Evolutionary conservation across 2,113 vertebrate species (phyloP), one percentile per base, ranked within the genome.

Genomic region (Tachycineta bicolor): DNA sequence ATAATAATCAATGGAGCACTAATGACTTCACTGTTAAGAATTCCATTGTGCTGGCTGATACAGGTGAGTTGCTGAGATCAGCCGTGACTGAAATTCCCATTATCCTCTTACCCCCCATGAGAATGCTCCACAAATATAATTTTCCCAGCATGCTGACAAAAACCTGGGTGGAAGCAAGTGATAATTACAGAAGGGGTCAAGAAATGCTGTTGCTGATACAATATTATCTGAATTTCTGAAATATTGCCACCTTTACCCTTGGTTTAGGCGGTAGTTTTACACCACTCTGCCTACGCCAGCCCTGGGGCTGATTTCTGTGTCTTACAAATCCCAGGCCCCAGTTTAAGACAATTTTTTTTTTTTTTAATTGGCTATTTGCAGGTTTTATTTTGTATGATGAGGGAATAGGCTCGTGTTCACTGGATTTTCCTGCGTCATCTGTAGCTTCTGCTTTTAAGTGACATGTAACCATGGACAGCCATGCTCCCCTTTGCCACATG

Each of bases 281-380:
- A 44, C 9, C 9, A 2, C 26, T 39, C 1, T 19, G 26, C 6
- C 41, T 11, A 4, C 0, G 0, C 25, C 49, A 53, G 26, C 25
- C 39, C 26, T 19, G 17, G 58, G 62, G 31, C 63, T 46, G 46
- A 41, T 53, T 68, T 24, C 46, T 33, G 10, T 23, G 76, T 26
- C 41, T 49, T 14, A 19, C 12, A 64, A 85, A 64, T 60, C 1
- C 1, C 59, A 93, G 56, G 7, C 26, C 13, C 13, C 58, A 11
- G 23, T 62, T 67, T 26, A 67, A 67, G 53, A 18, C 19, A n/a
- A 65, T 47, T 4, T 4, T 47, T 69, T 68, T 81, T 47, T 4
- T 4, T 47, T 78, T 69, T 68, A 41, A 12, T 75, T 56, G 24
- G 28, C 28, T 76, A 26, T 53, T 73, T 55, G 12, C n/a, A 64